A percentile compares a stretch with the other conserved stretches of the same genome.
Conservation (phyloP, 2,888 invertebrate genomes). For the Volucella zonaria region DNA sequence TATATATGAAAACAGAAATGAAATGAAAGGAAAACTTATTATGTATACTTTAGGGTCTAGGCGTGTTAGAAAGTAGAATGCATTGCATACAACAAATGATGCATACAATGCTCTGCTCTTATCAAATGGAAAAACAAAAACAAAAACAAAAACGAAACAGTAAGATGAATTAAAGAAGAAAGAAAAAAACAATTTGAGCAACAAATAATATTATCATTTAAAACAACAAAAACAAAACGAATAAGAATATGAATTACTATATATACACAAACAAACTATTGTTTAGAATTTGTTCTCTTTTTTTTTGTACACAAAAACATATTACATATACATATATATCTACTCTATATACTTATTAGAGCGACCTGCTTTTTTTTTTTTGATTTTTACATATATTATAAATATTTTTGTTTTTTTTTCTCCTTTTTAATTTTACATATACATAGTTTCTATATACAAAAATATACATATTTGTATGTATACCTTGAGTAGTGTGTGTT, state of each 20-base stretch:
- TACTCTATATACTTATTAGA: not conserved
- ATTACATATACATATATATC: no score
- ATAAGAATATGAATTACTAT: not conserved
- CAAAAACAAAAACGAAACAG: constrained; percentile 12
- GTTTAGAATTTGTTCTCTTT: constrained; percentile 17
- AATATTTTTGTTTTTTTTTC: not conserved
- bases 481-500: constrained; percentile 18
- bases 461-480: constrained; percentile 9
- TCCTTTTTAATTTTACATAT: constrained; percentile 15
- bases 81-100: constrained; percentile 28
- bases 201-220: constrained; percentile 52
- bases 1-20: not conserved
- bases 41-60: constrained; percentile 64
- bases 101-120: constrained; percentile 62
- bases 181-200: constrained; percentile 27
- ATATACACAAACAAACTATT: not conserved
- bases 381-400: constrained; percentile 30
- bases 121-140: constrained; percentile 17
- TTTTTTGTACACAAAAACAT: constrained; percentile 8
- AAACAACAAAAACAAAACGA: constrained; percentile 14
- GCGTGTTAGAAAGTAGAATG: constrained; percentile 33
- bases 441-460: not conserved
- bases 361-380: not conserved
- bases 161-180: constrained; percentile 18
- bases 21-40: constrained; percentile 42